Evolutionary conservation across 2,888 invertebrate species (phyloP).

Genomic region (Drosophila austrosaltans): DNA sequence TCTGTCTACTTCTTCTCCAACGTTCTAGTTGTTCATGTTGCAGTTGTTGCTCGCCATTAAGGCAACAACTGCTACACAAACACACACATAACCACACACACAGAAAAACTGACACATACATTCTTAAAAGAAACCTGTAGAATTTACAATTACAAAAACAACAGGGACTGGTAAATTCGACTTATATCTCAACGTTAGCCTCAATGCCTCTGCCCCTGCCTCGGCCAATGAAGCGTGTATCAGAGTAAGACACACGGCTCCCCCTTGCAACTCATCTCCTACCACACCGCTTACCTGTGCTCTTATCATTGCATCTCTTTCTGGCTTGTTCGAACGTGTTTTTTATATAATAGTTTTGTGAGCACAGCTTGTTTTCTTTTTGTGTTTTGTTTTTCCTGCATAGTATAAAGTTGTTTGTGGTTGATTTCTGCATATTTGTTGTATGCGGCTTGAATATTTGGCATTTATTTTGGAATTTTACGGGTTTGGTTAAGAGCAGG

Average conservation of each 20-base stretch:
- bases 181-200: constrained; percentile 54
- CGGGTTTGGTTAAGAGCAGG: constrained; percentile 14
- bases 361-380: constrained; percentile 35
- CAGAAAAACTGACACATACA: background rate
- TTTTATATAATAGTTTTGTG: constrained; percentile 71
- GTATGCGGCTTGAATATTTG: constrained; percentile 63
- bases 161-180: constrained; percentile 50
- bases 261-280: background rate
- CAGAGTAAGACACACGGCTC: constrained; percentile 48
- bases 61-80: constrained; percentile 60
- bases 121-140: constrained; percentile 66
- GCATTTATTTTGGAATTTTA: constrained; percentile 58
- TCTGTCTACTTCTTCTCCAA: constrained; percentile 27
- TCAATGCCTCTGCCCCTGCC: constrained; percentile 55
- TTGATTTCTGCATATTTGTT: constrained; percentile 58
- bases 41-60: constrained; percentile 57
- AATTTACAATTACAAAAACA: constrained; percentile 71
- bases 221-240: constrained; percentile 79
- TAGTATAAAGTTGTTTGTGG: constrained; percentile 42
- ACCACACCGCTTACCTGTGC: background rate
- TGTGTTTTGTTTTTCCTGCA: constrained; percentile 45
- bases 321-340: constrained; percentile 58
- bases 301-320: constrained; percentile 14
- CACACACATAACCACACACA: constrained; percentile 12
- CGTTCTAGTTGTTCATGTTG: constrained; percentile 43